Conservation (phyloP, 2,888 invertebrate genomes). For the Raillietiella orientalis region DNA sequence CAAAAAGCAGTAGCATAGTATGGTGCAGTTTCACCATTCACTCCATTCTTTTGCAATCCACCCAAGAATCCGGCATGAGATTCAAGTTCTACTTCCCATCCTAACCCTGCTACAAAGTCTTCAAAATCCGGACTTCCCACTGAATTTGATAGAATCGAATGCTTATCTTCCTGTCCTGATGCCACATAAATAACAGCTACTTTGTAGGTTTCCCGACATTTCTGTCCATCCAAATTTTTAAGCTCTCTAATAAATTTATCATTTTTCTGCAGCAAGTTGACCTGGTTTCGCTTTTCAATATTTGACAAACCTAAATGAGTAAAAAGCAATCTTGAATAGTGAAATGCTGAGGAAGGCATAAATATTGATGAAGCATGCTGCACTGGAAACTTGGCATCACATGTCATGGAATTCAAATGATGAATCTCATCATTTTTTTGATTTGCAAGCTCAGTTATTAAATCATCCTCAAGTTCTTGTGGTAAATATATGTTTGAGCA, state of each 20-base stretch:
- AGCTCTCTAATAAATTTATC: conserved; percentile 66
- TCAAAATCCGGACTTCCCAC: conserved; percentile 80
- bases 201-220: conserved; percentile 75
- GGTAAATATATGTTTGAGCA: conserved; percentile 22
- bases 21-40: conserved; percentile 71
- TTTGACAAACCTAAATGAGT: conserved; percentile 66
- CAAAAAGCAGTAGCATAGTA: conserved; percentile 75
- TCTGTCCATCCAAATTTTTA: conserved; percentile 59
- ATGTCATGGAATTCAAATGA: too few relatives aligned
- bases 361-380: too few relatives aligned
- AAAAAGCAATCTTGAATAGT: conserved; percentile 55
- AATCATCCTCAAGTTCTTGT: conserved; percentile 42
- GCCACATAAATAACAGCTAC: conserved; percentile 92
- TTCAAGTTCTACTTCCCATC: conserved; percentile 41
- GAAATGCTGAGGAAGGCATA: conserved; percentile 21
- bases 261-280: conserved; percentile 55
- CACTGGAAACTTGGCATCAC: too few relatives aligned
- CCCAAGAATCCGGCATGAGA: conserved; percentile 83
- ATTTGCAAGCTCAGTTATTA: conserved; percentile 47
- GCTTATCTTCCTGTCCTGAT: conserved; percentile 87
- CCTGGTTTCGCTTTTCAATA: conserved; percentile 51
- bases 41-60: conserved; percentile 55
- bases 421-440: conserved; percentile 56
- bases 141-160: conserved; percentile 62
- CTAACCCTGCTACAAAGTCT: conserved; percentile 15